A percentile compares a stretch with the other conserved stretches of the same genome.
Evolutionary conservation across 2,797 vertebrate species (phyloP).

Genomic region (Onychomys arenicola): DNA sequence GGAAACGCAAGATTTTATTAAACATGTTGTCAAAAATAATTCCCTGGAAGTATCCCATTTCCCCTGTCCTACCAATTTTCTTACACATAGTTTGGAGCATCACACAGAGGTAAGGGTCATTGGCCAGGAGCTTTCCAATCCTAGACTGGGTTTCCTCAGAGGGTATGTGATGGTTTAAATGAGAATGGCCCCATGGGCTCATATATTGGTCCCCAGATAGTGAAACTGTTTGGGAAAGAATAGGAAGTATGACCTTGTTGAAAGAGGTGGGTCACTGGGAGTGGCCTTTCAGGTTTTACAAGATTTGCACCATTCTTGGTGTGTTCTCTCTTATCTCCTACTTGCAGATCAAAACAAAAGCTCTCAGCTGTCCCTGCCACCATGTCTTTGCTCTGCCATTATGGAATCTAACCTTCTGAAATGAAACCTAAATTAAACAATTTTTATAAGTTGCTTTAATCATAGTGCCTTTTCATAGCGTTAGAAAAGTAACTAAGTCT

Average conservation of each 20-base stretch:
- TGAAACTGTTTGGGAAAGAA: not conserved
- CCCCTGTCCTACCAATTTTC: not conserved
- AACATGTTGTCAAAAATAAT: not conserved
- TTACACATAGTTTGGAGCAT: not conserved
- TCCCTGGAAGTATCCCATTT: not conserved
- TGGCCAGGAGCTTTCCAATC: not conserved
- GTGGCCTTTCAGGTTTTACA: not conserved
- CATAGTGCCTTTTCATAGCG: not conserved
- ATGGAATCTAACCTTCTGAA: not conserved
- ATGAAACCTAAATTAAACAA: too few species aligned
- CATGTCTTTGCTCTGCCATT: not conserved
- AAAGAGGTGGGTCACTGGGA: not conserved
- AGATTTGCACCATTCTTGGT: not conserved
- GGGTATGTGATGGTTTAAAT: not conserved
- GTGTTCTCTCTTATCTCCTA: not conserved
- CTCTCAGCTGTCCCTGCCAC: not conserved
- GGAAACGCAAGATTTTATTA: constrained; percentile 15
- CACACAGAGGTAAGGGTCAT: accelerated
- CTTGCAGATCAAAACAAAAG: not conserved
- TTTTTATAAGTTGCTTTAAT: not conserved
- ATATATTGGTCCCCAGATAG: not conserved
- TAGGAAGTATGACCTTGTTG: not conserved
- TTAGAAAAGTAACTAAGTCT: not conserved
- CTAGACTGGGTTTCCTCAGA: not conserved
- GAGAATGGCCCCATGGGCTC: not conserved